Percentiles rank a stretch among this genome's conserved stretches.
These are phyloP conservation scores for Candidula unifasciata DNA, from an alignment of 2,888 invertebrate genomes.

Conservation along the genomic window DNA sequence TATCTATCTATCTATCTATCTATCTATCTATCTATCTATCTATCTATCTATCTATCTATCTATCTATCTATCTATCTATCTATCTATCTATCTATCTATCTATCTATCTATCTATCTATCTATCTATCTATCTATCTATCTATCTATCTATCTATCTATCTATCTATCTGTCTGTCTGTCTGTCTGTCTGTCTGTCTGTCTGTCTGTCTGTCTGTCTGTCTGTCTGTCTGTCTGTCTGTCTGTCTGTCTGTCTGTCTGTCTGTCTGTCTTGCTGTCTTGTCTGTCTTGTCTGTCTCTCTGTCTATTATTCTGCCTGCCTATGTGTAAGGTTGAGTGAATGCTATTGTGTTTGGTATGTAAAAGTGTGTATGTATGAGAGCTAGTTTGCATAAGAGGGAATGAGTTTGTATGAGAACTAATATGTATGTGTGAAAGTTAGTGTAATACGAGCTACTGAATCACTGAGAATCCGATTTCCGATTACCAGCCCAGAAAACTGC, in stretches of 20 bases:
- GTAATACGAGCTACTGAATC: no score
- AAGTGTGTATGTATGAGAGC: no score
- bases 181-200: neutral
- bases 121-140: neutral
- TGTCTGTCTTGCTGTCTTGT: no score
- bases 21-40: no score
- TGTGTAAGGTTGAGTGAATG: no score
- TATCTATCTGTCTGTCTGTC: neutral
- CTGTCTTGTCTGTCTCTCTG: no score
- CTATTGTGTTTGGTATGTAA: no score
- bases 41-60: neutral
- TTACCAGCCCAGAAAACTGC: no score
- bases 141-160: neutral
- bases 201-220: neutral
- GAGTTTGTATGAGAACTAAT: neutral
- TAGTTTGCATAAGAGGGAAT: neutral
- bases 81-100: slow-evolving; percentile 9
- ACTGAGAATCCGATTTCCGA: no score
- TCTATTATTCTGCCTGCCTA: no score
- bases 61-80: slow-evolving; percentile 15
- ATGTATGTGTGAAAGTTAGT: neutral
- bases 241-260: neutral
- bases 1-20: no score
- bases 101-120: neutral
- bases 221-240: neutral